Percentiles rank a stretch among this genome's conserved stretches.
Conservation (phyloP, 2,113 vertebrate species). For the Heterotilapia buettikoferi region DNA sequence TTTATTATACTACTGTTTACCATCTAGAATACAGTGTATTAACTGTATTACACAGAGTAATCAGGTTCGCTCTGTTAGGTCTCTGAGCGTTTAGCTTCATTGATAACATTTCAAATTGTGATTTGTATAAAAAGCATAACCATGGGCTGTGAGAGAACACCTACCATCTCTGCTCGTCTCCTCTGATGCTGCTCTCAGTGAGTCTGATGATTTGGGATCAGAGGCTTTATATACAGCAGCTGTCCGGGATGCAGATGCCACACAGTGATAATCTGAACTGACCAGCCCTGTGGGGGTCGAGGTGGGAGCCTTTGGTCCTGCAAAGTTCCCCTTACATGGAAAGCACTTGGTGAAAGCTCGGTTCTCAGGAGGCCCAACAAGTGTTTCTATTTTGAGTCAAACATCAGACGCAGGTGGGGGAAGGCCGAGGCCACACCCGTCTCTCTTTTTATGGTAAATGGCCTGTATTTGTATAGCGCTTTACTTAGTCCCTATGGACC, state of each 20-base stretch:
- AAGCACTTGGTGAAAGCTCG: background rate
- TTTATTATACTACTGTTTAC: background rate
- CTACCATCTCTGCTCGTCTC: constrained; percentile 12
- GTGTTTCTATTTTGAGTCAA: constrained; percentile 20
- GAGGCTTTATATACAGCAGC: constrained; percentile 51
- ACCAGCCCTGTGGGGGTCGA: background rate
- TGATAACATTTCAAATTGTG: background rate
- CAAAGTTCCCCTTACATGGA: constrained; percentile 41
- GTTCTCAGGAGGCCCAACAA: constrained; percentile 27
- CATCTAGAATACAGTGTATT: background rate
- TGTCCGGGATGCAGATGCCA: background rate
- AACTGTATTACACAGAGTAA: background rate
- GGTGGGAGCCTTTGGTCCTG: background rate
- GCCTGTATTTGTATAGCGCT: no score
- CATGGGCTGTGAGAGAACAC: background rate
- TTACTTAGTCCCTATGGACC: no score
- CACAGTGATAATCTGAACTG: background rate
- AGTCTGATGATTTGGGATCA: background rate
- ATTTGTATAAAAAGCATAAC: background rate
- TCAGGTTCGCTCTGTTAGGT: background rate
- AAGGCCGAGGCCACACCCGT: background rate
- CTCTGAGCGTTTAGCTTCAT: background rate
- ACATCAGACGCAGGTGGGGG: background rate
- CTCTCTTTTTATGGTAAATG: background rate
- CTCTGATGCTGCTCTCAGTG: background rate